Conservation (phyloP, 2,113 vertebrate species). For the Urocitellus parryii region DNA sequence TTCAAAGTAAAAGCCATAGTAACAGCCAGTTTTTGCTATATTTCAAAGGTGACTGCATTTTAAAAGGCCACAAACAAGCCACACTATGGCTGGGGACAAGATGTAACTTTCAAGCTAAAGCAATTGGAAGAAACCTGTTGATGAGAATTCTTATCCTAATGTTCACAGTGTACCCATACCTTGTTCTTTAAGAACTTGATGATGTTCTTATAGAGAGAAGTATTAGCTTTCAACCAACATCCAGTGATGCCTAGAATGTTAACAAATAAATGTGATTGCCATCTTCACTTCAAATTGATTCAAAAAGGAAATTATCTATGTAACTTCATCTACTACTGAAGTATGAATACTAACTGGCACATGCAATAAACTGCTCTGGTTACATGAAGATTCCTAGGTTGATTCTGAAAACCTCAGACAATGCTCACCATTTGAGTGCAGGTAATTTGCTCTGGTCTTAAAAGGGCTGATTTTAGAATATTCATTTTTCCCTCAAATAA, state of each 20-base stretch:
- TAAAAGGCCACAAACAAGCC: background rate
- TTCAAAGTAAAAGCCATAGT: background rate
- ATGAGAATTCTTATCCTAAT: background rate
- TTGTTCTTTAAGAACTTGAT: background rate
- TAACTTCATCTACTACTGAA: background rate
- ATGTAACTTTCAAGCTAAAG: background rate
- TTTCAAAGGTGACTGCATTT: background rate
- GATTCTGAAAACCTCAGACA: background rate
- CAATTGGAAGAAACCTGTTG: background rate
- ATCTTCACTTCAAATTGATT: background rate
- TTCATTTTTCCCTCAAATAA: conserved; percentile 10
- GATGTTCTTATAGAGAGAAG: background rate
- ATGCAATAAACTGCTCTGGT: background rate
- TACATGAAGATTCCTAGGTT: background rate
- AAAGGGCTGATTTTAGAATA: conserved; percentile 2
- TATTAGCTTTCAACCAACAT: background rate
- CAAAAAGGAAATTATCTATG: background rate
- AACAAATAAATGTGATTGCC: background rate
- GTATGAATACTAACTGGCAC: background rate
- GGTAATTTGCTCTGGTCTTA: background rate
- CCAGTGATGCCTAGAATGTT: background rate
- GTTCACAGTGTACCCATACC: background rate
- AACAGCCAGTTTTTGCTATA: conserved; percentile 6
- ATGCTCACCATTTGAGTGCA: background rate
- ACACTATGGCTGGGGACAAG: background rate